Percentiles rank a stretch among this genome's conserved stretches.
phyloP scores from a whole-genome alignment of 2,113 vertebrate species.

The Acanthochromis polyacanthus region DNA sequence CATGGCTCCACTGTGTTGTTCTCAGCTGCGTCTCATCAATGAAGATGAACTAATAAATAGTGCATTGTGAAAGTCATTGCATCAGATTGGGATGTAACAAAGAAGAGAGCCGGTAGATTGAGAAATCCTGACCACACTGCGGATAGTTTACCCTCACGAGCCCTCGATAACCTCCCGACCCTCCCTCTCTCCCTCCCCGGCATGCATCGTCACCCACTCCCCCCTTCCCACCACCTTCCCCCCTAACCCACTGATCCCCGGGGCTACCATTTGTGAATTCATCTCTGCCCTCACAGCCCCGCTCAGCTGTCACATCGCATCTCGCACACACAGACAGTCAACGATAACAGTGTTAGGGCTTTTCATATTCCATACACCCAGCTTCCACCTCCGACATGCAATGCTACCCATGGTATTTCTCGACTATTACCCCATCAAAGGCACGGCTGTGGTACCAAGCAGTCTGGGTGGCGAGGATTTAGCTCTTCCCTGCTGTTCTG shows the following conservation, averaged over 20 bases:
- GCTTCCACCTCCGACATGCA: slow-evolving; percentile 66
- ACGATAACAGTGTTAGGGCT: slow-evolving; percentile 75
- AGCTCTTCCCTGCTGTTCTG: slow-evolving; percentile 14
- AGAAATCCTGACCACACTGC: slow-evolving; percentile 21
- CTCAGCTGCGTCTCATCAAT: not conserved
- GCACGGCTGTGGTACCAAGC: not conserved
- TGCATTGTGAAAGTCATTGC: not conserved
- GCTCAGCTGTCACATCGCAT: slow-evolving; percentile 86
- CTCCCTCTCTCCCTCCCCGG: slow-evolving; percentile 36
- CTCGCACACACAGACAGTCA: slow-evolving; percentile 78
- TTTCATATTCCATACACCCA: slow-evolving; percentile 79
- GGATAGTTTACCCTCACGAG: slow-evolving; percentile 57
- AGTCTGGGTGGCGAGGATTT: slow-evolving; percentile 14
- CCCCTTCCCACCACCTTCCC: slow-evolving; percentile 56
- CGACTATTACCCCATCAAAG: slow-evolving; percentile 32
- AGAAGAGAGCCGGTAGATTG: not conserved
- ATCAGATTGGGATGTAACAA: slow-evolving; percentile 15
- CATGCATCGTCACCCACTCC: slow-evolving; percentile 54
- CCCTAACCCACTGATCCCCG: slow-evolving; percentile 68
- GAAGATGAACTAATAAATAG: not conserved
- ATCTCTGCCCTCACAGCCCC: slow-evolving; percentile 80
- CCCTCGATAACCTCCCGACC: slow-evolving; percentile 45
- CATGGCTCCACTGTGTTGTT: not conserved
- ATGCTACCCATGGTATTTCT: slow-evolving; percentile 48
- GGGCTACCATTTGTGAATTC: slow-evolving; percentile 85